Evolutionary conservation across 2,113 vertebrate species (phyloP), one percentile per base, ranked within the genome.

Genomic region (Gracilinanus agilis): DNA sequence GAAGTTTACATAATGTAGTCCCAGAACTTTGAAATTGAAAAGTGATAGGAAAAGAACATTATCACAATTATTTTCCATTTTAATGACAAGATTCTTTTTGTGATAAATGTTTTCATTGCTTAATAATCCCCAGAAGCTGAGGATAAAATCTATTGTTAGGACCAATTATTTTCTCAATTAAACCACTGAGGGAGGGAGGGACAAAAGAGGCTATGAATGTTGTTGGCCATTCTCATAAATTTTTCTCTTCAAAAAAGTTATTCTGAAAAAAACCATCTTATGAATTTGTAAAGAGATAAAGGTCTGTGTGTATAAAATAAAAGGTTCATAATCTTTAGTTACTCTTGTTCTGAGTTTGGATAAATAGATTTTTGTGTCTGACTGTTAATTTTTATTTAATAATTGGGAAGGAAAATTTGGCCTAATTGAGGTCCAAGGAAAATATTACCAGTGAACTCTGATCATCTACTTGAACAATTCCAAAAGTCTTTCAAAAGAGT

Each of bases 71-170:
- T 3, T 95, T 95, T 53, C 53, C 34, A 95, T 83, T 94, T 56
- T 54, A 96, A 24, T 58, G 29, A 93, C 55, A 94, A 95, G 53
- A 95, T 91, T 29, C 34, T 95, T 95, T 91, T 94, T 24, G n/a
- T 11, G 90, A 91, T 95, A 91, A 55, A 58, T 34, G 53, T 24
- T 54, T 54, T 95, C 90, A 92, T 88, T 91, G 58, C 53, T 75
- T 53, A 90, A 40, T 55, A 83, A 93, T 91, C 34, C 24, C 58
- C n/a, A 40, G 54, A 89, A 55, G 13, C 55, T 44, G 34, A 23
- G 90, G 23, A 54, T 91, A 44, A 58, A 75, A 58, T 94, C 55
- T 67, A 88, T 7, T 89, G 40, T 54, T 89, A 55, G 40, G 34
- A 58, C 54, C 89, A 90, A 27, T 24, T 54, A 54, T 89, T 89